These are phyloP conservation scores for Rhamphomyia laevipes DNA, from an alignment of 2,888 invertebrate genomes.

Conservation along the genomic window DNA sequence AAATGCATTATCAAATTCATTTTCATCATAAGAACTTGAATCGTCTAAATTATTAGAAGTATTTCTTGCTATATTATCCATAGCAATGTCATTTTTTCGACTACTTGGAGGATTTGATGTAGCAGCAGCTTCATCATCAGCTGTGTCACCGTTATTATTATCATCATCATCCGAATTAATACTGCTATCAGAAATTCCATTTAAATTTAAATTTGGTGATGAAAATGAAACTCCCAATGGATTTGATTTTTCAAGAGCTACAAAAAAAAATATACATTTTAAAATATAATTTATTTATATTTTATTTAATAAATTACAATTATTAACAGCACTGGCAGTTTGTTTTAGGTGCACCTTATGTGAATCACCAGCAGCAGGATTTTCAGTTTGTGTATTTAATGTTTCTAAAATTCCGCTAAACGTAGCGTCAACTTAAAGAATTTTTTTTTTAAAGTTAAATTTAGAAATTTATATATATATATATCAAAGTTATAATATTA, in stretches of 20 bases:
- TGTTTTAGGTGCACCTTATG: neutral
- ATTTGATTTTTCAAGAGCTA: conserved; percentile 16
- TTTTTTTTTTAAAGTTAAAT: no score
- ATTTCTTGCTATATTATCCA: conserved; percentile 18
- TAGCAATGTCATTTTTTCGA: conserved; percentile 11
- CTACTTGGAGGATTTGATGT: neutral
- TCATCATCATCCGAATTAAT: neutral
- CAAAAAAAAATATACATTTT: conserved; percentile 3
- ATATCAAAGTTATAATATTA: neutral
- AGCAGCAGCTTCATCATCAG: neutral
- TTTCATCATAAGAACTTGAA: conserved; percentile 66
- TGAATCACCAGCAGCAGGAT: neutral
- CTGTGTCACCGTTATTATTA: neutral
- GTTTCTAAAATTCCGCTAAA: conserved; percentile 17
- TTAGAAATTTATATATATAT: no score
- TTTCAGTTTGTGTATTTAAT: conserved; percentile 9
- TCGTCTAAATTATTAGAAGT: conserved; percentile 42
- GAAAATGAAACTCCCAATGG: conserved; percentile 38
- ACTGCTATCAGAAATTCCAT: conserved; percentile 27
- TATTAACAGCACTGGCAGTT: neutral
- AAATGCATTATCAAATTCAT: conserved; percentile 64
- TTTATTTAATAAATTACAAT: neutral
- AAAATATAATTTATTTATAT: neutral
- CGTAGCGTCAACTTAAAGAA: conserved; percentile 14
- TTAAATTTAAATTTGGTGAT: conserved; percentile 37